phyloP scores from a whole-genome alignment of 2,888 invertebrate genomes.

The Cecidostiba fungosa region DNA sequence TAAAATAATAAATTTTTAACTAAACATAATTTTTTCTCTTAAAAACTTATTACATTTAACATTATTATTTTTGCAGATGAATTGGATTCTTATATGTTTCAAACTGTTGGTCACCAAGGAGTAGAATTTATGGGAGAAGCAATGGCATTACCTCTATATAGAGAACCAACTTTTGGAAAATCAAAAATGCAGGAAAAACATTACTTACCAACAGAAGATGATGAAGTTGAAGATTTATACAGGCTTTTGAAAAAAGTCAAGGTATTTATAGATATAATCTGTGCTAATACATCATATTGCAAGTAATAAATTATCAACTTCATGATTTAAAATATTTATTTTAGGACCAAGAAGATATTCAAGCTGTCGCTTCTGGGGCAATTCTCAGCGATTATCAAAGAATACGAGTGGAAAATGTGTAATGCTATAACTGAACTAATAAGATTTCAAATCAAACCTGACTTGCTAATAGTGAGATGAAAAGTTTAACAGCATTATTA shows the following conservation, averaged over 20 bases:
- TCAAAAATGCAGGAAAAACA: conserved; percentile 90
- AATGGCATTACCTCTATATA: conserved; percentile 94
- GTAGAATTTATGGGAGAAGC: conserved; percentile 96
- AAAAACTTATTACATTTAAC: conserved; percentile 38
- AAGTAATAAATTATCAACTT: background rate
- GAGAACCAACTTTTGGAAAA: conserved; percentile 91
- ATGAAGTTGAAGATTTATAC: conserved; percentile 99
- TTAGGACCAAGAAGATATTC: conserved; percentile 87
- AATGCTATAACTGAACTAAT: conserved; percentile 81
- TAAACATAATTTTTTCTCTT: background rate
- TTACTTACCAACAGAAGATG: conserved; percentile 91
- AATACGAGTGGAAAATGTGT: conserved; percentile 98
- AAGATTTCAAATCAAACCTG: conserved; percentile 42
- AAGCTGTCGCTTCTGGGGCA: conserved; percentile 98
- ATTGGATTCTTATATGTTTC: conserved; percentile 99
- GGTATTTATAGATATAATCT: conserved; percentile 79
- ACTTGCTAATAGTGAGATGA: conserved; percentile 6
- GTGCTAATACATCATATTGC: background rate
- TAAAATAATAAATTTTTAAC: background rate
- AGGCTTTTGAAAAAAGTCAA: conserved; percentile 89
- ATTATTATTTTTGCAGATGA: conserved; percentile 85
- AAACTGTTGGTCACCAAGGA: conserved; percentile 98
- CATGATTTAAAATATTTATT: conserved; percentile 70
- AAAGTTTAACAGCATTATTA: conserved; percentile 53
- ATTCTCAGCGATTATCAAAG: conserved; percentile 99